Evolutionary conservation across 2,113 vertebrate species (phyloP).

Genomic region (Hydropotes inermis): DNA sequence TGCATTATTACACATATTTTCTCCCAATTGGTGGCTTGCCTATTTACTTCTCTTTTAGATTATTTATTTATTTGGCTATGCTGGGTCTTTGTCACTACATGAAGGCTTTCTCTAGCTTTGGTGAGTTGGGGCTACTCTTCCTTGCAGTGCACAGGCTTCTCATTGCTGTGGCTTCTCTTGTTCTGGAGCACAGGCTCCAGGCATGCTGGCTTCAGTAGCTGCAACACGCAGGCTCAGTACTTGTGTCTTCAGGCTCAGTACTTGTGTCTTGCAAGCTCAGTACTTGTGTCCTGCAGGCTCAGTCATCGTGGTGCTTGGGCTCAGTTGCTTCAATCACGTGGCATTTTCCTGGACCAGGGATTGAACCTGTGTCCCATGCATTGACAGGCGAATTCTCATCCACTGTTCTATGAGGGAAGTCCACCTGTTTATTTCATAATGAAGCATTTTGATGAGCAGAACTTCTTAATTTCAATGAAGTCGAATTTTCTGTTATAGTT

Average conservation of each 20-base stretch:
- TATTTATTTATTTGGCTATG: not conserved
- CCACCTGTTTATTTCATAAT: not conserved
- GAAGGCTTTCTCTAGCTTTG: not conserved
- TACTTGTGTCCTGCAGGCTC: not conserved
- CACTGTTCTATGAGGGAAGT: not conserved
- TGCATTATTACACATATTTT: not conserved
- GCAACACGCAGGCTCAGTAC: not conserved
- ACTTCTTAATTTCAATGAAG: not conserved
- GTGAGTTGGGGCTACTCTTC: not conserved
- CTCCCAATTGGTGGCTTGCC: not conserved
- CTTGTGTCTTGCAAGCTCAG: not conserved
- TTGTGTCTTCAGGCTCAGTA: not conserved
- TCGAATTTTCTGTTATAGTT: not conserved
- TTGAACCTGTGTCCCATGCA: not conserved
- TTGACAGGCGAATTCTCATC: not conserved
- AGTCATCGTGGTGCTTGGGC: fast-evolving
- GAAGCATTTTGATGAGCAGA: not conserved
- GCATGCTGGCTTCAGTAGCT: not conserved
- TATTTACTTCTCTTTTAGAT: not conserved
- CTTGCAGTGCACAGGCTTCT: not conserved
- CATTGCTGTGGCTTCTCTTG: not conserved
- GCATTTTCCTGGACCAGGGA: not conserved
- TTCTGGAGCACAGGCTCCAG: not conserved
- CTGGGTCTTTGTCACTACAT: not conserved
- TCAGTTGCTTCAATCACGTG: not conserved